Evolutionary conservation across 1,140 invertebrate species (phyloP), one percentile per base, ranked within the genome.

Genomic region (Drosophila lini): DNA sequence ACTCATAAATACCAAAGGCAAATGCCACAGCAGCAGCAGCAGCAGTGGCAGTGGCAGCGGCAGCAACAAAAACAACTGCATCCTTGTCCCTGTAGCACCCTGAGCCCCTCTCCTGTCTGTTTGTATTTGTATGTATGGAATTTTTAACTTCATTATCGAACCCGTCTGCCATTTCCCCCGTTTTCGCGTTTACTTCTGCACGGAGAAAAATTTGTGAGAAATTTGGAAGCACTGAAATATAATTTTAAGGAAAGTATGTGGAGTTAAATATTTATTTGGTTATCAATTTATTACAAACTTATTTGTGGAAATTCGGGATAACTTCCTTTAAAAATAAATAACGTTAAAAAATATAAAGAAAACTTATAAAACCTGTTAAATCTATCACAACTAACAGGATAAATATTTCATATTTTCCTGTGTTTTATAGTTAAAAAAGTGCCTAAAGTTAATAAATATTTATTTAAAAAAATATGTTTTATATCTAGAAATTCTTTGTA

Each of bases 1-100:
- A 88, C 84, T 89, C 84, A 89, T 89, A 89, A 89, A 89, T 88
- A 88, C 84, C 84, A 88, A 88, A 83, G 84, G 69, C 80, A 81
- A 89, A 88, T 88, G 84, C 84, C 84, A 74, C 73, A 88, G 55
- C 69, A 67, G 32, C 80, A 67, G 38, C 48, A 65, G 36, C 63
- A 58, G 40, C 56, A 64, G 48, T 55, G 41, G 50, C 68, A 64
- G 38, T 63, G 55, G 34, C 47, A 69, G 40, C 47, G 56, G 38
- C 64, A 68, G 36, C 57, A 68, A 34, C 71, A 78, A 60, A 62
- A 83, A 56, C 57, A 83, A 68, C 75, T 86, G 75, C 79, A 86
- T 61, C 70, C 60, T 41, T 55, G 44, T 59, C 67, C 63, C 52
- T 68, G 40, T 59, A 5, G 52, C 13, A 44, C 41, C 40, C 41